Conservation (phyloP, 2,113 vertebrate genomes). For the Seriola dumerili region DNA sequence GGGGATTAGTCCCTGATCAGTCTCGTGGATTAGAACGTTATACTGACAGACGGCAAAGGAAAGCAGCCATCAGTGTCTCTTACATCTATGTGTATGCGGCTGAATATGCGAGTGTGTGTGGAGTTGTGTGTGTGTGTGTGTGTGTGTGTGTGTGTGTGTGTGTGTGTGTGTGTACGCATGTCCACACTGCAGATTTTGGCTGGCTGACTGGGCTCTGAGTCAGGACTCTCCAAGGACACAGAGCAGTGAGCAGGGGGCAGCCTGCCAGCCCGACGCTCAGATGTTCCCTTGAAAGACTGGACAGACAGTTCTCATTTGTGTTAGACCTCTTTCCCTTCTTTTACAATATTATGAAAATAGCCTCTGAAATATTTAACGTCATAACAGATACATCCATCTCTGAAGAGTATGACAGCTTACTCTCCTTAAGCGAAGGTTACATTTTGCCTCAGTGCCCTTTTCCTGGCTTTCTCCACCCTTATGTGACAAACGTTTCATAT, state of each 20-base stretch:
- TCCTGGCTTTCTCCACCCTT: background rate
- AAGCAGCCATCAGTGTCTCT: slow-evolving; percentile 52
- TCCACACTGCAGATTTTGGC: slow-evolving; percentile 71
- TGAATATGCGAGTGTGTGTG: slow-evolving; percentile 21
- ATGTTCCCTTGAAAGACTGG: slow-evolving; percentile 57
- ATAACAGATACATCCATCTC: slow-evolving; percentile 20
- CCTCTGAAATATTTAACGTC: background rate
- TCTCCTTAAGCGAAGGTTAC: background rate
- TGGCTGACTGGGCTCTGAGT: slow-evolving; percentile 73
- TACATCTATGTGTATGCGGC: slow-evolving; percentile 12
- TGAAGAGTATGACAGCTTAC: slow-evolving; percentile 1
- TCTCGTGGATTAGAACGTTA: slow-evolving; percentile 72
- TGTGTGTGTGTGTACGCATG: slow-evolving; percentile 30
- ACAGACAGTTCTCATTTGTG: slow-evolving; percentile 38
- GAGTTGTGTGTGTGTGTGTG: slow-evolving; percentile 19
- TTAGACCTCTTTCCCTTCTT: background rate
- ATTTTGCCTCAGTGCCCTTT: background rate
- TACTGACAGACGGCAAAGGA: slow-evolving; percentile 56
- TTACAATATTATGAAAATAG: slow-evolving; percentile 12
- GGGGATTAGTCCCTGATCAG: slow-evolving; percentile 78
- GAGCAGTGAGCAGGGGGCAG: slow-evolving; percentile 41
- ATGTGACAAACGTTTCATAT: slow-evolving; percentile 7
- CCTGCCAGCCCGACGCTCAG: slow-evolving; percentile 48
- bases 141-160: slow-evolving; percentile 5
- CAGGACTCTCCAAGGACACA: slow-evolving; percentile 83